Percentiles rank a stretch among this genome's conserved stretches.
Conservation (phyloP, 2,888 invertebrate species). For the Liodrosophila aerea region DNA sequence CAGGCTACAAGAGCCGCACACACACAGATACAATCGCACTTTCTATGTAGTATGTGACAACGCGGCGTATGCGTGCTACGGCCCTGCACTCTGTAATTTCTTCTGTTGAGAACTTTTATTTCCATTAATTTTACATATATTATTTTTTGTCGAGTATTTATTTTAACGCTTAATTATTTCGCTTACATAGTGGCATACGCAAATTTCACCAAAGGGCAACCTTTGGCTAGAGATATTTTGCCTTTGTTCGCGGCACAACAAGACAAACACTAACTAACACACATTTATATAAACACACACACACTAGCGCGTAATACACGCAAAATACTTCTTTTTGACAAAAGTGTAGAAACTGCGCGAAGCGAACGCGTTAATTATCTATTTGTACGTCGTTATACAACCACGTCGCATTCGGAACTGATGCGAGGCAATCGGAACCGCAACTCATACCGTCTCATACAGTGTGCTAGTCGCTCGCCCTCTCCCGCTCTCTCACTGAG, state of each 20-base stretch:
- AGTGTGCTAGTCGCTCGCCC: not conserved
- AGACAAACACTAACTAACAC: slow-evolving; percentile 16
- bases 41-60: slow-evolving; percentile 50
- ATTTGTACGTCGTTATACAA: slow-evolving; percentile 77
- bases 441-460: not conserved
- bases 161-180: slow-evolving; percentile 1
- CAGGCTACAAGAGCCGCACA: slow-evolving; percentile 29
- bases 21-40: slow-evolving; percentile 50
- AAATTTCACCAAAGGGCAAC: slow-evolving; percentile 35
- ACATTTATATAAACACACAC: slow-evolving; percentile 21
- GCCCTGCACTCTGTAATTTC: slow-evolving; percentile 26
- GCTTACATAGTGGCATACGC: slow-evolving; percentile 43
- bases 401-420: slow-evolving; percentile 80
- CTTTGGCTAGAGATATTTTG: slow-evolving; percentile 23
- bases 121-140: not conserved
- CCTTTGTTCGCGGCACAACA: slow-evolving; percentile 42
- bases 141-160: slow-evolving; percentile 3
- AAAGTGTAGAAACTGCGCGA: slow-evolving; percentile 12
- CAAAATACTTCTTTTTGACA: slow-evolving; percentile 31
- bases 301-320: slow-evolving; percentile 21
- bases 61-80: slow-evolving; percentile 52
- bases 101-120: slow-evolving; percentile 17
- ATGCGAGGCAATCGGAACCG: slow-evolving; percentile 35
- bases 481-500: slow-evolving; percentile 13
- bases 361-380: slow-evolving; percentile 35